Evolutionary conservation across 2,797 vertebrate genomes (phyloP).

Genomic region (Hirundo rustica): DNA sequence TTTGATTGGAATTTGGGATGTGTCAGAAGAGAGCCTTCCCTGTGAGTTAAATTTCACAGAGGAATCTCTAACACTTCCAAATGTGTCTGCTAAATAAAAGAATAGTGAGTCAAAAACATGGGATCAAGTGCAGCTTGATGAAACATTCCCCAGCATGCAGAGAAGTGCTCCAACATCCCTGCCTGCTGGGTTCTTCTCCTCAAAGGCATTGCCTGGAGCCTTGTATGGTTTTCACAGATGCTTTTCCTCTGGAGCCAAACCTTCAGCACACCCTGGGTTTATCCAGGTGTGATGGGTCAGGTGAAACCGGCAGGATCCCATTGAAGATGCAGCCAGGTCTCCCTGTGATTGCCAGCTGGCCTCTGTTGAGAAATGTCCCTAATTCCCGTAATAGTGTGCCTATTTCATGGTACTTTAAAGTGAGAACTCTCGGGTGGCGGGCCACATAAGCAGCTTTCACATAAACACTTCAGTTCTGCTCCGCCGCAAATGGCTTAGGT

Average conservation of each 20-base stretch:
- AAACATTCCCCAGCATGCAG: background rate
- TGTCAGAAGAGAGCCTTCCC: constrained; percentile 1
- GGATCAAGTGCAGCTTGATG: background rate
- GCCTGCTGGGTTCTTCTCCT: background rate
- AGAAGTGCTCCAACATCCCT: background rate
- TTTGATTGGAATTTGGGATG: constrained; percentile 13
- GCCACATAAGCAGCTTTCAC: constrained; percentile 64
- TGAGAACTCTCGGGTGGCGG: constrained; percentile 24
- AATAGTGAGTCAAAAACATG: background rate
- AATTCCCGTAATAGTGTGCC: constrained; percentile 38
- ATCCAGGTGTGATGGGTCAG: background rate
- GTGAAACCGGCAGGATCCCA: background rate
- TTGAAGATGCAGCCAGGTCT: background rate
- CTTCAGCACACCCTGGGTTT: background rate
- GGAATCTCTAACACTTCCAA: background rate
- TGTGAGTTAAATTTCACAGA: background rate
- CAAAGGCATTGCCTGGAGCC: background rate
- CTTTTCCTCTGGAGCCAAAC: background rate
- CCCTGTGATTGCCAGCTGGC: constrained; percentile 29
- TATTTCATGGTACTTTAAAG: constrained; percentile 52
- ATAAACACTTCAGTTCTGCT: constrained; percentile 57
- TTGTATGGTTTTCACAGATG: background rate
- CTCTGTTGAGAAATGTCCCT: constrained; percentile 26
- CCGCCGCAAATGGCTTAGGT: background rate
- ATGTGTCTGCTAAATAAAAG: background rate